These are phyloP conservation scores for Promerops cafer DNA, from an alignment of 2,113 vertebrate genomes.

Conservation along the genomic window DNA sequence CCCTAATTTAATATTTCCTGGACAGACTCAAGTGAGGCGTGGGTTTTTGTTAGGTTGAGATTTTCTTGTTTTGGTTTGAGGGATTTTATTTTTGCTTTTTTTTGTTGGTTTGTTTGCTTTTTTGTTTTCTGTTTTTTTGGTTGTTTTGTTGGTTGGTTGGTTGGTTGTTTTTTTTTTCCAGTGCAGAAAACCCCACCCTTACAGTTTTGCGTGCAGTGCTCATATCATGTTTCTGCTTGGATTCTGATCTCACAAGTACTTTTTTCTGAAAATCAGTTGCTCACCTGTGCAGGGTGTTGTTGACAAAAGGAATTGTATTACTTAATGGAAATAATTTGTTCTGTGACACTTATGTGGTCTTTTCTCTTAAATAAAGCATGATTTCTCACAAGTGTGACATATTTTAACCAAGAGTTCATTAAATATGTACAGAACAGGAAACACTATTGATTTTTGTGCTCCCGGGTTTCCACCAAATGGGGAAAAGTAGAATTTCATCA, in stretches of 20 bases:
- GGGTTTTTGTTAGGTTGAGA: background rate
- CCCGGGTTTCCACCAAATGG: background rate
- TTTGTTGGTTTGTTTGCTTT: background rate
- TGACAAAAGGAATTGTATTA: background rate
- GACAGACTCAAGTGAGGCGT: background rate
- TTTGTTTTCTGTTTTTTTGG: background rate
- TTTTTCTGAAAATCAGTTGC: background rate
- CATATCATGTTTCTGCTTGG: background rate
- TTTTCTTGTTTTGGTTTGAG: background rate
- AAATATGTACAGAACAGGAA: background rate
- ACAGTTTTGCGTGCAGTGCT: background rate
- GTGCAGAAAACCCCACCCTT: fast-evolving
- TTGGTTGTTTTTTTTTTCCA: background rate
- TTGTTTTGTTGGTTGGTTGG: background rate
- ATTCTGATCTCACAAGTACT: background rate
- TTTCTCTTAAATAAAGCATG: background rate
- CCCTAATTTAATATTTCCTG: background rate
- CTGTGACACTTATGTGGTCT: background rate
- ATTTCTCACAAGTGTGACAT: background rate
- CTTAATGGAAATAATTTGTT: background rate
- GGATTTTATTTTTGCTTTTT: background rate
- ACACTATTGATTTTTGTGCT: background rate
- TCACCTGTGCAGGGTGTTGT: background rate
- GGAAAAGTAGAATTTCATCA: background rate
- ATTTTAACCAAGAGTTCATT: background rate